phyloP scores from a whole-genome alignment of 2,888 invertebrate species.

The Drosophila algonquin region DNA sequence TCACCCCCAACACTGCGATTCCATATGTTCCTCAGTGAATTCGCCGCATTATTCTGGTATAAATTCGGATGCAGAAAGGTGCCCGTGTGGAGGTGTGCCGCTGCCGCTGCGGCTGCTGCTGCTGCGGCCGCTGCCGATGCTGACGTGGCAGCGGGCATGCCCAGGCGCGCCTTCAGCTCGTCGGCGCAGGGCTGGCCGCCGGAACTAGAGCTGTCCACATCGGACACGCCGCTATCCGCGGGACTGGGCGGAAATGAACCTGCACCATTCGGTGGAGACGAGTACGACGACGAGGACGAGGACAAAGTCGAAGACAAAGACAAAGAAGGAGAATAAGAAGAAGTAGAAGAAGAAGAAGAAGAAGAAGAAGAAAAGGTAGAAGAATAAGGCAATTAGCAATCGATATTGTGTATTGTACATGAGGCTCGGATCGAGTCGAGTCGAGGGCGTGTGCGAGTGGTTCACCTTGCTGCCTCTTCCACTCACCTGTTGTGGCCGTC shows the following conservation, averaged over 20 bases:
- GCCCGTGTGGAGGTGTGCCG: constrained; percentile 82
- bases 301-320: constrained; percentile 17
- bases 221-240: constrained; percentile 98
- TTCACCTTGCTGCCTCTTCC: constrained; percentile 55
- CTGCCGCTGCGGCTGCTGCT: constrained; percentile 71
- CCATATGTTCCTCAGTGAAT: constrained; percentile 84
- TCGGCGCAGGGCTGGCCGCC: constrained; percentile 88
- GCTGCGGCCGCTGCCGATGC: constrained; percentile 68
- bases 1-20: constrained; percentile 84
- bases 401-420: constrained; percentile 15
- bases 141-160: constrained; percentile 86
- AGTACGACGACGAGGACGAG: constrained; percentile 28
- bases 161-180: constrained; percentile 94
- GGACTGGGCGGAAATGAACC: constrained; percentile 98
- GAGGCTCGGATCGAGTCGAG: constrained; percentile 27
- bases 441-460: constrained; percentile 62
- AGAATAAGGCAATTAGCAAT: constrained; percentile 42
- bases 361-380: constrained; percentile 6
- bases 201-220: constrained; percentile 96
- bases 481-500: constrained; percentile 84
- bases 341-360: neutral
- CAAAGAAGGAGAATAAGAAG: constrained; percentile 8
- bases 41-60: constrained; percentile 86
- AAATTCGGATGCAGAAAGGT: constrained; percentile 88
- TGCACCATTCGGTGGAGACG: constrained; percentile 81